Evolutionary conservation across 2,888 invertebrate genomes (phyloP).

Genomic region (Rhagonycha lutea): DNA sequence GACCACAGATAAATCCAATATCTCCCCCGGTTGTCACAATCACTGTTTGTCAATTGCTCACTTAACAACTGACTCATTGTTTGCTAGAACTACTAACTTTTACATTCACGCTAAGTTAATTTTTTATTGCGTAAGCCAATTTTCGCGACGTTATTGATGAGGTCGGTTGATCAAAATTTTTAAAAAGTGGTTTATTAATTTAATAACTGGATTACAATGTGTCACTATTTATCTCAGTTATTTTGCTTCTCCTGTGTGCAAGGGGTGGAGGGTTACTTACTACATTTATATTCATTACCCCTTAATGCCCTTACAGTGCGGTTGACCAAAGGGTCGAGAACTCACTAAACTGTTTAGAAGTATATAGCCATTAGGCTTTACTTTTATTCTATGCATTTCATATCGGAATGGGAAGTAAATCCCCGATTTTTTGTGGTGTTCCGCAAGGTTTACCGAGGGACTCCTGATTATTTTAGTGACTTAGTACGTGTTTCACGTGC

Average conservation of each 20-base stretch:
- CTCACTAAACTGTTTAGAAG: slow-evolving; percentile 33
- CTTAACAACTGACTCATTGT: slow-evolving; percentile 51
- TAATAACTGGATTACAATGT: slow-evolving; percentile 6
- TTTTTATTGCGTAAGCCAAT: background rate
- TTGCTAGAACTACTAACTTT: slow-evolving; percentile 25
- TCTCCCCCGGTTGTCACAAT: slow-evolving; percentile 52
- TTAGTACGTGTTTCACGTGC: background rate
- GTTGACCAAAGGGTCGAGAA: slow-evolving; percentile 48
- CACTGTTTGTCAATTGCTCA: slow-evolving; percentile 54
- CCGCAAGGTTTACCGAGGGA: background rate
- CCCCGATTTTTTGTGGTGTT: background rate
- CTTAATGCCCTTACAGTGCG: slow-evolving; percentile 49
- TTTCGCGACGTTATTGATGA: background rate
- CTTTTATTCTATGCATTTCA: slow-evolving; percentile 22
- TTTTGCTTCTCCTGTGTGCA: slow-evolving; percentile 11
- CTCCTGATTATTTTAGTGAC: background rate
- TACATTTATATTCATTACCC: slow-evolving; percentile 53
- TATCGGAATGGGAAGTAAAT: slow-evolving; percentile 9
- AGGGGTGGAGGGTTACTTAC: slow-evolving; percentile 34
- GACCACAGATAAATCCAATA: slow-evolving; percentile 53
- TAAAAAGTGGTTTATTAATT: slow-evolving; percentile 4
- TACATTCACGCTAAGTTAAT: slow-evolving; percentile 7
- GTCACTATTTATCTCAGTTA: slow-evolving; percentile 20
- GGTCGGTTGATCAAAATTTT: slow-evolving; percentile 4
- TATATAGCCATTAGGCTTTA: slow-evolving; percentile 33